Conservation (phyloP, 2,113 vertebrate species). For the Phaethornis superciliosus region DNA sequence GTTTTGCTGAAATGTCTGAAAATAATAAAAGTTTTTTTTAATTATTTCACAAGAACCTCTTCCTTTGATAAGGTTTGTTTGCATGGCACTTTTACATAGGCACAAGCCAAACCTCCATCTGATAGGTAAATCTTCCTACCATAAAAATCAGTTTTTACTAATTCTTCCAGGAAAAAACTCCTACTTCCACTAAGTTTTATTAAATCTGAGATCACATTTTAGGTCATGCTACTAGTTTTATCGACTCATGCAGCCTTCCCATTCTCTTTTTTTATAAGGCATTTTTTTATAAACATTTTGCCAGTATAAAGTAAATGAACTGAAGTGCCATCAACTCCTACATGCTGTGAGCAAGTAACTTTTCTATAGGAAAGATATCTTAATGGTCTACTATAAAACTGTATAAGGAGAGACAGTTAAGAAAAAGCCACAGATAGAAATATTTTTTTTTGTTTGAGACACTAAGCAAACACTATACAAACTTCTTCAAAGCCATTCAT, state of each 20-base stretch:
- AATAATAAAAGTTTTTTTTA: neutral
- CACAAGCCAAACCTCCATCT: neutral
- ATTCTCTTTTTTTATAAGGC: neutral
- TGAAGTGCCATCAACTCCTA: neutral
- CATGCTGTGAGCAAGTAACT: neutral
- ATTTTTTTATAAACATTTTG: neutral
- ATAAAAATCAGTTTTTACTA: neutral
- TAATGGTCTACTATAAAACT: neutral
- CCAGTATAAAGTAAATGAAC: neutral
- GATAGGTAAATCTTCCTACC: neutral
- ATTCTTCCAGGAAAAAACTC: neutral
- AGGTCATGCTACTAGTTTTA: neutral
- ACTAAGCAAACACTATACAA: neutral
- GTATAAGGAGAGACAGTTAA: neutral
- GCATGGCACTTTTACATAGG: neutral
- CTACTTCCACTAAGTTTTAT: neutral
- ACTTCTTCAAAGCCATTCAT: neutral
- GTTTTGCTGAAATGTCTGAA: neutral
- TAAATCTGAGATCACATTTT: neutral
- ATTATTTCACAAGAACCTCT: neutral
- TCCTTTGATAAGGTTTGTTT: neutral
- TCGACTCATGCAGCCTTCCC: neutral
- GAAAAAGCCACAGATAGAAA: neutral
- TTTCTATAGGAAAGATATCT: neutral
- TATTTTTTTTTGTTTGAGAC: neutral